Conservation (phyloP, 1,140 invertebrate genomes). For the Elysia chlorotica region DNA sequence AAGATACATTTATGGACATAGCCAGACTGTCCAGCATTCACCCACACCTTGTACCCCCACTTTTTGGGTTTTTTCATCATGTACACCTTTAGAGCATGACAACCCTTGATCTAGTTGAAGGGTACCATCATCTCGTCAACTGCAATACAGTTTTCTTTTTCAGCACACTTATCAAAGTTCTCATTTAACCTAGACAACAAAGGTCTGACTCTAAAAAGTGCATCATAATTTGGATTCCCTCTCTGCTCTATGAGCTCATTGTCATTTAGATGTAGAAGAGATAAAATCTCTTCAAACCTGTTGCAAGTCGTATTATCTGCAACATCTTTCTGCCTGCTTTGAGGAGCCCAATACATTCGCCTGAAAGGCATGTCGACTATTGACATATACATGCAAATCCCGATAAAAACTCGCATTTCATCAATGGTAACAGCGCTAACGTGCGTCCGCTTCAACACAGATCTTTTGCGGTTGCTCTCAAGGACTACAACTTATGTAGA, state of each 20-base stretch:
- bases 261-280: background rate
- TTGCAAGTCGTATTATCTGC: background rate
- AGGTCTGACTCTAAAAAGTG: too few species aligned
- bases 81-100: background rate
- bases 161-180: background rate
- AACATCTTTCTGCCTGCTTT: background rate
- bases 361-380: background rate
- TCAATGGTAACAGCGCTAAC: background rate
- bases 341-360: background rate
- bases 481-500: too few species aligned
- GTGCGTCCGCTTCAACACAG: background rate
- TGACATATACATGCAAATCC: background rate
- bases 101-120: background rate
- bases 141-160: background rate
- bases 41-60: conserved; percentile 1
- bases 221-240: too few species aligned
- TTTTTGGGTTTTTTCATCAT: conserved; percentile 4
- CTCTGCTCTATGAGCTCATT: background rate
- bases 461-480: background rate
- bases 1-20: background rate
- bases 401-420: background rate
- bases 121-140: background rate
- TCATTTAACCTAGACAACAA: too few species aligned
- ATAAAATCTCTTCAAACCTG: background rate
- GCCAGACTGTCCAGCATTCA: background rate